Conservation (phyloP, 2,113 vertebrate species). For the Edolisoma coerulescens region DNA sequence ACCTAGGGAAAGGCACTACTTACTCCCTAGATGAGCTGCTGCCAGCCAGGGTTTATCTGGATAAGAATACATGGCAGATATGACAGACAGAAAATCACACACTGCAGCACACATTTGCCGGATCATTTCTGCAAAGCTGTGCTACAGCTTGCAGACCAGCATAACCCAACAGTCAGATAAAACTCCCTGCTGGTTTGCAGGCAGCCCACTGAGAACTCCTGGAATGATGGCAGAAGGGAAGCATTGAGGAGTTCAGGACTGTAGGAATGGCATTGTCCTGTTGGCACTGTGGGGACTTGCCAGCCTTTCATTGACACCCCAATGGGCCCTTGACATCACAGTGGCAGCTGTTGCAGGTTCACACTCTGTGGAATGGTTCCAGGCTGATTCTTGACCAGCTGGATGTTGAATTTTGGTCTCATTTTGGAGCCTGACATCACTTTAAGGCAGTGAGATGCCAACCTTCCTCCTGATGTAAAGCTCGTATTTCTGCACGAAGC, state of each 20-base stretch:
- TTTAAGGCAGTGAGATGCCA: background rate
- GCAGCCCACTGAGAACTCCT: background rate
- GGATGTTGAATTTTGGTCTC: background rate
- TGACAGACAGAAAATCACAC: no score
- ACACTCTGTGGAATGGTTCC: background rate
- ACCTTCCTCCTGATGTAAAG: constrained; percentile 90
- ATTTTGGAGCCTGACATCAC: background rate
- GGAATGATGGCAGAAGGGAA: background rate
- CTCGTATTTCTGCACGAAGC: constrained; percentile 87
- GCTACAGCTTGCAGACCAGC: background rate
- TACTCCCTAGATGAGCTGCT: background rate
- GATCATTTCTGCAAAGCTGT: background rate
- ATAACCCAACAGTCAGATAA: background rate
- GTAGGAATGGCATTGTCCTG: background rate
- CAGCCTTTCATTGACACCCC: background rate
- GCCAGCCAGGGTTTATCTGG: background rate
- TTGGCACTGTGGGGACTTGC: background rate
- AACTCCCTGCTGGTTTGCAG: background rate
- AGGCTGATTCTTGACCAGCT: background rate
- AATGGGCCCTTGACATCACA: background rate
- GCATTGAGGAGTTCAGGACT: background rate
- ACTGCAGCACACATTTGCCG: background rate
- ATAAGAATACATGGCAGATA: background rate
- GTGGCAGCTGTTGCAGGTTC: background rate
- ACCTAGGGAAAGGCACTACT: background rate